Conservation (phyloP, 64 coral and sea anemone genomes). For the Stichodactyla mertensii region DNA sequence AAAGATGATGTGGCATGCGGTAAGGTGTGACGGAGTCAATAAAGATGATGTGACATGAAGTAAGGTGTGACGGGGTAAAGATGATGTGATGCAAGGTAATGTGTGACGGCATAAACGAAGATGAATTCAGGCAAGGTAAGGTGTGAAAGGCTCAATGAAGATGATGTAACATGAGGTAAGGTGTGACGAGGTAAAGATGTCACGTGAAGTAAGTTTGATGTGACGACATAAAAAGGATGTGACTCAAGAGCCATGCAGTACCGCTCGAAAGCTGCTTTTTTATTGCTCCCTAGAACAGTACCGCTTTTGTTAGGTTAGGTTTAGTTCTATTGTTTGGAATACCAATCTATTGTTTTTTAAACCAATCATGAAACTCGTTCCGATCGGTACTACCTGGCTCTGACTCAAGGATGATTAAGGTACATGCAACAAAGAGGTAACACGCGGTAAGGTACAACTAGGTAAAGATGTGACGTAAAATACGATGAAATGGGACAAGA, state of each 20-base stretch:
- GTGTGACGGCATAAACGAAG: neutral
- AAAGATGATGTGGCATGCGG: neutral
- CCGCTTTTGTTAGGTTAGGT: too few relatives aligned
- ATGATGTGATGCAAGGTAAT: neutral
- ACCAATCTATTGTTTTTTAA: too few relatives aligned
- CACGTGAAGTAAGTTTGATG: neutral
- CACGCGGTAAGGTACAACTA: neutral
- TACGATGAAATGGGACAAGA: neutral
- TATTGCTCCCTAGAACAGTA: too few relatives aligned
- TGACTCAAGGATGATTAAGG: too few relatives aligned
- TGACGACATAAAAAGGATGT: too few relatives aligned
- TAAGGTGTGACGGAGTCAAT: neutral
- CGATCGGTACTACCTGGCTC: too few relatives aligned
- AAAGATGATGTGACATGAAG: neutral
- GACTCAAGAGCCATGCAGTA: too few relatives aligned
- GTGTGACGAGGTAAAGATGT: too few relatives aligned
- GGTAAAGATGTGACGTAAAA: neutral
- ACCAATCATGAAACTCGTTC: too few relatives aligned
- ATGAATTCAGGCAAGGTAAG: neutral
- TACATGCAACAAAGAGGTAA: too few relatives aligned
- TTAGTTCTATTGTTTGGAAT: too few relatives aligned
- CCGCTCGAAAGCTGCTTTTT: too few relatives aligned
- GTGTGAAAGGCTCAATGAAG: neutral
- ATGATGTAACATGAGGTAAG: neutral
- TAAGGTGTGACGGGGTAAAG: neutral